Percentiles rank a stretch among this genome's conserved stretches.
These are phyloP conservation scores for Spodoptera picta DNA, from an alignment of 2,888 invertebrate genomes.

Conservation along the genomic window DNA sequence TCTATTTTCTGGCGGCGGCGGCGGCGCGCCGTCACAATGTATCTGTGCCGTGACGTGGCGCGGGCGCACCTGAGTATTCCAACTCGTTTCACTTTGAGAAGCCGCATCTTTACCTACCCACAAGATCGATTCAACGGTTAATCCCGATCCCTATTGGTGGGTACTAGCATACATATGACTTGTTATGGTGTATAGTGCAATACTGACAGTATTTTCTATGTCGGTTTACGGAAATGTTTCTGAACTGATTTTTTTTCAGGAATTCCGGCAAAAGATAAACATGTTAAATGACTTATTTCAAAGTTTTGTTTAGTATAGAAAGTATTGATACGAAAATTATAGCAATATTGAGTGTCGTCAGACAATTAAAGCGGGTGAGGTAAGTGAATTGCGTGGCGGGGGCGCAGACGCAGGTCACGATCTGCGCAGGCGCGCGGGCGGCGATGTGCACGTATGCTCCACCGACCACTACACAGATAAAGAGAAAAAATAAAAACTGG, in stretches of 20 bases:
- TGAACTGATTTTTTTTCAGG: not conserved
- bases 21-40: conserved; percentile 74
- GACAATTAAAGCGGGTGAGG: conserved; percentile 48
- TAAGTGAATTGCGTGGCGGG: conserved; percentile 48
- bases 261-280: not conserved
- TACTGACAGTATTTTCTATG: not conserved
- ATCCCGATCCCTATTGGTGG: conserved; percentile 20
- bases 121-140: conserved; percentile 48
- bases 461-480: conserved; percentile 42
- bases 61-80: conserved; percentile 84
- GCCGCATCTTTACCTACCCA: conserved; percentile 67
- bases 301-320: not conserved
- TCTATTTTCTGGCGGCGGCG: conserved; percentile 74
- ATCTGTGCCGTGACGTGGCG: conserved; percentile 61
- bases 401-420: conserved; percentile 65
- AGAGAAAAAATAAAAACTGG: conserved; percentile 54
- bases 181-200: not conserved
- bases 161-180: not conserved
- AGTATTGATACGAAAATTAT: not conserved
- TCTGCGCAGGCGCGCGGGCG: conserved; percentile 56
- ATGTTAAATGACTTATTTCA: not conserved
- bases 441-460: conserved; percentile 62
- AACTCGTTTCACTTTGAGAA: conserved; percentile 76
- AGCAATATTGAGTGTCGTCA: conserved; percentile 24
- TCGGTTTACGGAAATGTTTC: not conserved